Evolutionary conservation across 1,140 invertebrate species (phyloP), one percentile per base, ranked within the genome.

Genomic region (Phortica variegata): DNA sequence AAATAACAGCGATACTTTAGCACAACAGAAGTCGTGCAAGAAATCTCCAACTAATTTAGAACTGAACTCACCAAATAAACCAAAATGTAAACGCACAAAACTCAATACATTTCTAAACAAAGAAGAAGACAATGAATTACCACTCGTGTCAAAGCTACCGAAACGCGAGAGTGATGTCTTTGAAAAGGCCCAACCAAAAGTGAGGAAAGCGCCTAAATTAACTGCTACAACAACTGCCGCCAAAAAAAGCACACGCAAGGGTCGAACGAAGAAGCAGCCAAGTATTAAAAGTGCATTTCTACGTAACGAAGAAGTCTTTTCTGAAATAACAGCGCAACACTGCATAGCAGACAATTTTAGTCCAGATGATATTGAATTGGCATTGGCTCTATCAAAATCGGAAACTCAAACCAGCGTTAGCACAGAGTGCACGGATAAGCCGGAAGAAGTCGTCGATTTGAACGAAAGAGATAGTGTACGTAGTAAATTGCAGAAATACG

Each of bases 341-440:
- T 70, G 72, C 31, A 39, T 58, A 19, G 58, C 60, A 8, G 73
- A 75, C 20, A 69, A 69, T 36, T 62, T 73, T 10, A 70, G 60
- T 59, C 61, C 61, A 4, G 56, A 73, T 43, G 73, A 75, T 43
- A 69, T 75, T 41, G 69, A 66, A 52, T 56, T 75, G 53, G 73
- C 72, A 31, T 47, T 75, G 47, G 69, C 66, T 8, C 43, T 75
- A 16, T 75, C 72, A 16, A 65, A 60, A 43, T 75, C 73, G 0
- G 68, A 75, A 43, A 56, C 56, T 2, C 61, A 75, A 23, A 65
- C 2, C 20, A 54, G 5, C 37, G 37, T 0, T 13, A 52, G 9
- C 16, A 43, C 1, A 40, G 50, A 9, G 52, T 49, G 3, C 20
- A 56, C n/a, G 2, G 52, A 60, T 7, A 52, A 56, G 4, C 26